phyloP scores from a whole-genome alignment of 2,797 vertebrate species.

The Poecilia wingei region DNA sequence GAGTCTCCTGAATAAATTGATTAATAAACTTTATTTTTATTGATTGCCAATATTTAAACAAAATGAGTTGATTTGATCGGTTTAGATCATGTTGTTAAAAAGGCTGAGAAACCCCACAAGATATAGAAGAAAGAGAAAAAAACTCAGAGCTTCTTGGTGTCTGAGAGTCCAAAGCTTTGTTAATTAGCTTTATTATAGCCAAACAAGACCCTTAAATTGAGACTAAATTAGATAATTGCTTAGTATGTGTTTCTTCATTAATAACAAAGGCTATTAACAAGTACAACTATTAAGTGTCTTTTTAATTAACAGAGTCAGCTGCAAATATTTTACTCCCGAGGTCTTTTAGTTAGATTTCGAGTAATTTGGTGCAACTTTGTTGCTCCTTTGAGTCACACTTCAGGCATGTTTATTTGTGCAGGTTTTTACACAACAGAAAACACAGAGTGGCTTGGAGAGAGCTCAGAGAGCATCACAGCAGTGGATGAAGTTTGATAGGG shows the following conservation, averaged over 20 bases:
- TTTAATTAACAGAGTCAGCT: slow-evolving; percentile 21
- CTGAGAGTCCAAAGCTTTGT: slow-evolving; percentile 9
- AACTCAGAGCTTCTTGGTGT: neutral
- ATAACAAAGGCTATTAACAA: slow-evolving; percentile 15
- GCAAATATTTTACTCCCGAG: neutral
- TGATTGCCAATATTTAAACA: neutral
- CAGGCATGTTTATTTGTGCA: neutral
- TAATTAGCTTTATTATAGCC: slow-evolving; percentile 15
- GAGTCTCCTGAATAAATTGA: neutral
- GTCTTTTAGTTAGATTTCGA: neutral
- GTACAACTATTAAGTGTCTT: slow-evolving; percentile 3
- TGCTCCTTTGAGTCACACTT: neutral
- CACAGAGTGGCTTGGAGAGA: neutral
- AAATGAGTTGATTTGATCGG: neutral
- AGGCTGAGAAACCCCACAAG: neutral
- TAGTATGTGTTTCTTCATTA: neutral
- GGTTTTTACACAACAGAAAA: neutral
- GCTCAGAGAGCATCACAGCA: neutral
- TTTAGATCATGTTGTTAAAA: slow-evolving; percentile 3
- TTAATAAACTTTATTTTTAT: slow-evolving; percentile 2
- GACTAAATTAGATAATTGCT: slow-evolving; percentile 14
- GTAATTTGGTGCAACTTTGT: neutral
- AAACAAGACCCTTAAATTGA: slow-evolving; percentile 11
- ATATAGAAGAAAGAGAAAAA: slow-evolving; percentile 8
- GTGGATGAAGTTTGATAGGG: neutral